These are phyloP conservation scores for Mormoops blainvillei DNA, from an alignment of 2,113 vertebrate genomes.

Conservation along the genomic window DNA sequence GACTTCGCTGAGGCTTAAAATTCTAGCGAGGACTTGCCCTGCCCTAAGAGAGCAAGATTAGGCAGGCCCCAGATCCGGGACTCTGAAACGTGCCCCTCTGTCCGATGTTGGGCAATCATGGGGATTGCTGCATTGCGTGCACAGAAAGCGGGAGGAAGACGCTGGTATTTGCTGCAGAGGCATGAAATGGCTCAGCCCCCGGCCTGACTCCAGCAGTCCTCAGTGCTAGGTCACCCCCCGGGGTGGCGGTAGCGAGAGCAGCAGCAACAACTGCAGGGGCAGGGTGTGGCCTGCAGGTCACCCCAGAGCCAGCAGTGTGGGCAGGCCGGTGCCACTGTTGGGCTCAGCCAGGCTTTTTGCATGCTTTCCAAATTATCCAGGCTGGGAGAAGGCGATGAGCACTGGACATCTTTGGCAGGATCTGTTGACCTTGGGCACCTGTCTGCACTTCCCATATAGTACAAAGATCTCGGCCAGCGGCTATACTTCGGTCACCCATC, in stretches of 20 bases:
- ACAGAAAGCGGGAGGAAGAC: neutral
- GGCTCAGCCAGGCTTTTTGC: neutral
- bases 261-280: neutral
- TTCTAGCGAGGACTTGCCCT: neutral
- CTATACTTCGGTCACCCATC: neutral
- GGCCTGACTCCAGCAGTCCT: neutral
- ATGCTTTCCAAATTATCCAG: neutral
- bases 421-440: neutral
- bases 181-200: neutral
- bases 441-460: neutral
- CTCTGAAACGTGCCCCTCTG: neutral
- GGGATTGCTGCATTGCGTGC: neutral
- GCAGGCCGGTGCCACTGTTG: neutral
- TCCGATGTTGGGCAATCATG: neutral
- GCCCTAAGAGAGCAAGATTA: neutral
- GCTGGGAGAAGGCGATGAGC: neutral
- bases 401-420: neutral
- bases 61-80: neutral
- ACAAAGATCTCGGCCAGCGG: neutral
- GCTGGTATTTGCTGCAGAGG: neutral
- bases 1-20: neutral
- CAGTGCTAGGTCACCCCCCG: fast-evolving
- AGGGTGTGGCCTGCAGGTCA: too few relatives aligned
- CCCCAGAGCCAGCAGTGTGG: neutral
- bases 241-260: neutral